A percentile compares a stretch with the other conserved stretches of the same genome.
Conservation (phyloP, 2,888 invertebrate genomes). For the Lottia gigantea region DNA sequence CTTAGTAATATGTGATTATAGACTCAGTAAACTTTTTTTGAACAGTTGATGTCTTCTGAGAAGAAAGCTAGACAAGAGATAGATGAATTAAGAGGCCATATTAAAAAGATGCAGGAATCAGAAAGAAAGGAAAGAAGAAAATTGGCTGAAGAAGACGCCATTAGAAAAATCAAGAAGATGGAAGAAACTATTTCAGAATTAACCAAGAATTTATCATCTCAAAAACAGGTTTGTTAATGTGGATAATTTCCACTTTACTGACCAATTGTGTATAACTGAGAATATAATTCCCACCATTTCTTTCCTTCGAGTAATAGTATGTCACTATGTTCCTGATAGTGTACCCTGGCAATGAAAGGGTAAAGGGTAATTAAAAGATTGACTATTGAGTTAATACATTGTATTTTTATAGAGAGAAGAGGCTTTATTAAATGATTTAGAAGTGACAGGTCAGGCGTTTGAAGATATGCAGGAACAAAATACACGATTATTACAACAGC, state of each 20-base stretch:
- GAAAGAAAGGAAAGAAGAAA: constrained; percentile 89
- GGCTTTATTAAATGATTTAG: constrained; percentile 97
- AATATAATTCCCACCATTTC: too few relatives aligned
- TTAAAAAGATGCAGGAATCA: constrained; percentile 77
- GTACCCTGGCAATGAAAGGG: too few relatives aligned
- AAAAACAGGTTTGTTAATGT: constrained; percentile 79
- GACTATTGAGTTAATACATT: background rate
- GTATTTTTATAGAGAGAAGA: constrained; percentile 80
- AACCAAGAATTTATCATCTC: constrained; percentile 81
- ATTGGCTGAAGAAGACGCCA: constrained; percentile 92
- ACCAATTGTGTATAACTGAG: too few relatives aligned
- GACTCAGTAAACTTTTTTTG: too few relatives aligned
- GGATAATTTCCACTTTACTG: too few relatives aligned
- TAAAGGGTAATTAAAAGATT: too few relatives aligned
- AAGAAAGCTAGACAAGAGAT: constrained; percentile 89
- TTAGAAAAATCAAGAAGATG: constrained; percentile 91
- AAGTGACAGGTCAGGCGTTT: constrained; percentile 98
- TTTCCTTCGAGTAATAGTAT: too few relatives aligned
- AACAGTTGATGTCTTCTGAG: constrained; percentile 85
- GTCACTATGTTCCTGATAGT: too few relatives aligned
- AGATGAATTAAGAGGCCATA: constrained; percentile 78
- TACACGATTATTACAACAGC: constrained; percentile 91
- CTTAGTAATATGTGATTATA: too few relatives aligned
- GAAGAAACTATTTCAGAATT: constrained; percentile 93
- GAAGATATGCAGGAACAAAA: constrained; percentile 99